Evolutionary conservation across 2,113 vertebrate species (phyloP).

Genomic region (Electrona antarctica): DNA sequence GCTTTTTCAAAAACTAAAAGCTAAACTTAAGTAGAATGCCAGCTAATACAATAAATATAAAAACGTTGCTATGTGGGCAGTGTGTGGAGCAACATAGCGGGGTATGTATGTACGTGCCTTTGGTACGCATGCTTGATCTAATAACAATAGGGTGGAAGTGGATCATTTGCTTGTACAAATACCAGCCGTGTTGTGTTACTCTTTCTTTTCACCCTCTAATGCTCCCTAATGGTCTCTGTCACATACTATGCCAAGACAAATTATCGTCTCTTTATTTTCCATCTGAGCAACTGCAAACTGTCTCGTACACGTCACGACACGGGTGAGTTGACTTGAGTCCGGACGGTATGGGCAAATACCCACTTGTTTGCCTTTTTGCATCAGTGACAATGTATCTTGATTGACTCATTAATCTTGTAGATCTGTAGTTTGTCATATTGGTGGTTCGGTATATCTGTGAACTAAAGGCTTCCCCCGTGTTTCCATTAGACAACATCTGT

Average conservation of each 20-base stretch:
- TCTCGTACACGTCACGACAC: neutral
- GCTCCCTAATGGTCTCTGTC: neutral
- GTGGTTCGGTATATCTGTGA: neutral
- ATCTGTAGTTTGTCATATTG: neutral
- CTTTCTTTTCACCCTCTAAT: neutral
- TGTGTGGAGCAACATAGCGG: too few relatives aligned
- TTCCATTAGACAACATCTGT: constrained; percentile 19
- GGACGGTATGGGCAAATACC: neutral
- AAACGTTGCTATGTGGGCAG: too few relatives aligned
- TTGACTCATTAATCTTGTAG: neutral
- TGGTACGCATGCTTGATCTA: too few relatives aligned
- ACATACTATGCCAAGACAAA: neutral
- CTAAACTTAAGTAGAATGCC: too few relatives aligned
- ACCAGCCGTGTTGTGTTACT: too few relatives aligned
- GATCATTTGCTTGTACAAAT: too few relatives aligned
- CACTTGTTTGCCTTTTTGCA: neutral
- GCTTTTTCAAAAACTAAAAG: too few relatives aligned
- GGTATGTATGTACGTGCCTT: too few relatives aligned
- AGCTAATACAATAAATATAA: too few relatives aligned
- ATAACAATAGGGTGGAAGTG: too few relatives aligned
- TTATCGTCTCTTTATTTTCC: constrained; percentile 1
- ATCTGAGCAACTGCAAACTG: neutral
- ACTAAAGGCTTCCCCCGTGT: neutral
- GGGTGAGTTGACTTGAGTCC: constrained; percentile 1
- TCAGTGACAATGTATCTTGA: neutral